Evolutionary conservation across 2,113 vertebrate genomes (phyloP).

Genomic region (Verasper variegatus): DNA sequence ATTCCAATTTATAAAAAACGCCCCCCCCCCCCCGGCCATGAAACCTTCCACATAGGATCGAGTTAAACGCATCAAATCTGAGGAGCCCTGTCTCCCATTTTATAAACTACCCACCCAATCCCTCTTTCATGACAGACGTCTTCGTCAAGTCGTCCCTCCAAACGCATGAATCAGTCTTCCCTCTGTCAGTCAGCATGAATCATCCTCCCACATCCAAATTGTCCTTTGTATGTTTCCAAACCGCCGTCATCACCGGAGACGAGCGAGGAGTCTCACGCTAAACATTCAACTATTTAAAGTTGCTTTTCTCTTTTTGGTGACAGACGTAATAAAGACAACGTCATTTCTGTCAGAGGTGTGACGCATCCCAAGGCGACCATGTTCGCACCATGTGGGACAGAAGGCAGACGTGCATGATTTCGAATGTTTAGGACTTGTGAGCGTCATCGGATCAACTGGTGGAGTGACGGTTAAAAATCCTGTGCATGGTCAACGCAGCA

Average conservation of each 20-base stretch:
- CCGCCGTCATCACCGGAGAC: constrained; percentile 39
- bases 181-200: constrained; percentile 64
- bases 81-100: neutral
- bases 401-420: neutral
- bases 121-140: constrained; percentile 42
- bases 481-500: too few relatives aligned
- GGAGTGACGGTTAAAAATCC: too few relatives aligned
- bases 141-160: constrained; percentile 21
- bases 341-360: neutral
- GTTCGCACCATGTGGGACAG: neutral
- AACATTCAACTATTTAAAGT: constrained; percentile 45
- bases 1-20: constrained; percentile 40
- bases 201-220: constrained; percentile 59
- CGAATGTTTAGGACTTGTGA: neutral
- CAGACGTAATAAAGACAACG: neutral
- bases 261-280: constrained; percentile 12
- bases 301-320: neutral
- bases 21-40: neutral
- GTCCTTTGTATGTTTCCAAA: constrained; percentile 31
- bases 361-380: neutral
- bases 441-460: neutral
- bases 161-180: constrained; percentile 61
- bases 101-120: constrained; percentile 28
- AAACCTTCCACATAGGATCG: neutral
- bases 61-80: neutral